phyloP scores from a whole-genome alignment of 2,797 vertebrate genomes.

The Oreortyx pictus region DNA sequence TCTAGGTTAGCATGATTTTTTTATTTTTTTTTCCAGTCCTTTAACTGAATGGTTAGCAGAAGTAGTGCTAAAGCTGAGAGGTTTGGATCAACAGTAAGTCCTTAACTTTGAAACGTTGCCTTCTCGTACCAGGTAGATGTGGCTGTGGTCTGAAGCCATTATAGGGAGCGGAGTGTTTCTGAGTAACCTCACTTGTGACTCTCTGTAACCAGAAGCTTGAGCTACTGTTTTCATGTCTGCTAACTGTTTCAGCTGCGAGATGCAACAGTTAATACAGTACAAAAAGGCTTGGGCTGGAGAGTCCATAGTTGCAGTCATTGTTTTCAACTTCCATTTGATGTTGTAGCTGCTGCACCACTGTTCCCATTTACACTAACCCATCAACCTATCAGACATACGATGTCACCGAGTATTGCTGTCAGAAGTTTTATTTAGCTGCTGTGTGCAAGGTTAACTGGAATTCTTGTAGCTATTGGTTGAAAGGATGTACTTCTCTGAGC shows the following conservation, averaged over 20 bases:
- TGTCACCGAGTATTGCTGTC: background rate
- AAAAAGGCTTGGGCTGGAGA: background rate
- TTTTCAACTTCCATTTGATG: background rate
- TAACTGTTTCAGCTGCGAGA: background rate
- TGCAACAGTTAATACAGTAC: background rate
- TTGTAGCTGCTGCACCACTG: background rate
- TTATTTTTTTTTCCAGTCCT: background rate
- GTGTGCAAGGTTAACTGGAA: background rate
- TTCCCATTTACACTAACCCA: background rate
- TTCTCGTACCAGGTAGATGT: background rate
- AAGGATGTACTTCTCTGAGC: background rate
- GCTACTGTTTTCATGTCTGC: background rate
- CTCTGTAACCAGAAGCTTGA: background rate
- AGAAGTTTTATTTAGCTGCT: background rate
- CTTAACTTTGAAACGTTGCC: background rate
- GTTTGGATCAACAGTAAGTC: background rate
- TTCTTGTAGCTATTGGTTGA: background rate
- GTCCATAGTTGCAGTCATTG: background rate
- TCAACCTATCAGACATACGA: accelerated
- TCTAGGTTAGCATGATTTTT: background rate
- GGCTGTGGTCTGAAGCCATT: background rate
- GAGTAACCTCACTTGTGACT: background rate
- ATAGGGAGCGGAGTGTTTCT: background rate
- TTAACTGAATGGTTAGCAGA: background rate
- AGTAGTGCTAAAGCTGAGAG: background rate